phyloP scores from a whole-genome alignment of 2,888 invertebrate genomes.

The Caenorhabditis zanzibari region DNA sequence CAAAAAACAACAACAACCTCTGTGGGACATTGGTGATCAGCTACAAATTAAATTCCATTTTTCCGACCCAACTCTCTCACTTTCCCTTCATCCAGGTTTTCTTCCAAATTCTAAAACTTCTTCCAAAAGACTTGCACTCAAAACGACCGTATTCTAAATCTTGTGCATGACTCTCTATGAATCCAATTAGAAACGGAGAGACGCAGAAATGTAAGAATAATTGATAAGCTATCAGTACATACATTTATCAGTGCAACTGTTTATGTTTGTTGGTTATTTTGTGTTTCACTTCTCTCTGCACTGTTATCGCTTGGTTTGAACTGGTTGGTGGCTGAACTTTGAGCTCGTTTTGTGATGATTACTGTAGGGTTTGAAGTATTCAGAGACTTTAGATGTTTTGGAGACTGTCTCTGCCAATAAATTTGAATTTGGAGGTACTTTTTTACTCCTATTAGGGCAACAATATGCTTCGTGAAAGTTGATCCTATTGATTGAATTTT shows the following conservation, averaged over 20 bases:
- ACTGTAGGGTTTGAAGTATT: constrained; percentile 1
- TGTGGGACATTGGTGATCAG: constrained; percentile 11
- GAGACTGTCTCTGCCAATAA: background rate
- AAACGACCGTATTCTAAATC: constrained; percentile 30
- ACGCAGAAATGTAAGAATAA: constrained; percentile 37
- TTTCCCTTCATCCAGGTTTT: background rate
- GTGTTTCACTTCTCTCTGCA: constrained; percentile 22
- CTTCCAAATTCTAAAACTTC: background rate
- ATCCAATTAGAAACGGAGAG: constrained; percentile 6
- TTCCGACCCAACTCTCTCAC: constrained; percentile 28
- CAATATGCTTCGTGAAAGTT: no score
- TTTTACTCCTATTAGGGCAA: no score
- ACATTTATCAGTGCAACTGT: constrained; percentile 27
- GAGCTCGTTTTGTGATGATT: background rate
- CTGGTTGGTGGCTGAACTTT: background rate
- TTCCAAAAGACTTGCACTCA: constrained; percentile 10
- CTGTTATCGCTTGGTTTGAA: constrained; percentile 13
- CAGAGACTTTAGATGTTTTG: background rate
- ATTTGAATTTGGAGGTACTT: no score
- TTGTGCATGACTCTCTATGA: constrained; percentile 11
- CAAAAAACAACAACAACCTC: constrained; percentile 19
- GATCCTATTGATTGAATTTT: no score
- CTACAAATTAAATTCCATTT: constrained; percentile 42
- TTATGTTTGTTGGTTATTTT: constrained; percentile 40
- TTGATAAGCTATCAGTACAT: constrained; percentile 33